Conservation (phyloP, 2,113 vertebrate genomes). For the Phyllostomus discolor region DNA sequence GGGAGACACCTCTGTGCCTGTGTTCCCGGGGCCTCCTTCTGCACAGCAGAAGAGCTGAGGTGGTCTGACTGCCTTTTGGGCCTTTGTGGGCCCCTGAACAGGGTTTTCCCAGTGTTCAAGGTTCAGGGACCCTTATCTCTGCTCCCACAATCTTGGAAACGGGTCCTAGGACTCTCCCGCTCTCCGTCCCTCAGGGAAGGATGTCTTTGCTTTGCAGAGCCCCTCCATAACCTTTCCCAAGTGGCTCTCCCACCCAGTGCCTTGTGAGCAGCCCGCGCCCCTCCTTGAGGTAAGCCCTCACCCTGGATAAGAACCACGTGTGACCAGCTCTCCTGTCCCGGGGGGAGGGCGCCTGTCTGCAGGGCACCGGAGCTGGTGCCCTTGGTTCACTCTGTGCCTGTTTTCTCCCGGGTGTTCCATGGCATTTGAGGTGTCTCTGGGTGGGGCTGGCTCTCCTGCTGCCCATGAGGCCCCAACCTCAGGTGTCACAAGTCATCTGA, state of each 20-base stretch:
- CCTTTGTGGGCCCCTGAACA: background rate
- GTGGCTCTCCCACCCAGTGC: constrained; percentile 90
- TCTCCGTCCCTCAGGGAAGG: background rate
- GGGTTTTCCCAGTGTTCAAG: background rate
- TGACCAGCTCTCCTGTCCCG: background rate
- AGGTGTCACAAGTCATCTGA: background rate
- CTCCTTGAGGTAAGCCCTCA: constrained; percentile 82
- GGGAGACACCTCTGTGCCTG: background rate
- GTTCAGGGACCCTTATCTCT: background rate
- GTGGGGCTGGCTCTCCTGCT: background rate
- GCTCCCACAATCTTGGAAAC: background rate
- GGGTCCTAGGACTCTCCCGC: background rate
- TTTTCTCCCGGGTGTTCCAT: background rate
- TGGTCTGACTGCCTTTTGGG: background rate
- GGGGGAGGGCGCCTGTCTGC: background rate
- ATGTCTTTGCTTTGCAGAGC: constrained; percentile 80
- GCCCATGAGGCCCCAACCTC: background rate
- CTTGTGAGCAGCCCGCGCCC: constrained; percentile 82
- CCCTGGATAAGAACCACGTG: background rate
- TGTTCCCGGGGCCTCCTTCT: background rate
- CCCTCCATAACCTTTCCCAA: constrained; percentile 86
- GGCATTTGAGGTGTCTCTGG: background rate
- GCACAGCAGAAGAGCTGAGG: background rate
- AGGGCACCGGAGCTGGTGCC: background rate
- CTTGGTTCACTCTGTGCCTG: background rate